Conservation (phyloP, 1,140 invertebrate species). For the Orius insidiosus region DNA sequence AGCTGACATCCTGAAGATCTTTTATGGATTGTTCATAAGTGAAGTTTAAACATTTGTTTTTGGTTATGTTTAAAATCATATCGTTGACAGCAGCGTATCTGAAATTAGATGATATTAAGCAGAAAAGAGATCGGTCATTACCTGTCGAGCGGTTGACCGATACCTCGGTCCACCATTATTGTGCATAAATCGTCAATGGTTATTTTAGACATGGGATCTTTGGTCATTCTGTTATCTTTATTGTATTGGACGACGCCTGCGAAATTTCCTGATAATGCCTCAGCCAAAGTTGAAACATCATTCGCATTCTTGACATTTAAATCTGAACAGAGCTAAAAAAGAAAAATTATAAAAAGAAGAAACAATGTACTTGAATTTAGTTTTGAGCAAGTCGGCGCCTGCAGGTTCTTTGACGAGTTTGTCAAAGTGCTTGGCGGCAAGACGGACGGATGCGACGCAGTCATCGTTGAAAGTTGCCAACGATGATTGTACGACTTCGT, state of each 20-base stretch:
- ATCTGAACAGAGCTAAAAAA: constrained; percentile 54
- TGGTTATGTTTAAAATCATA: constrained; percentile 44
- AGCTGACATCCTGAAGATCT: constrained; percentile 48
- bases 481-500: constrained; percentile 49
- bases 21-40: constrained; percentile 63
- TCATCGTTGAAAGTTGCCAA: constrained; percentile 38
- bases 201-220: constrained; percentile 7
- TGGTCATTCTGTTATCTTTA: constrained; percentile 58
- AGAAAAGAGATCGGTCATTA: too few species aligned
- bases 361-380: constrained; percentile 6
- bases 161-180: constrained; percentile 48
- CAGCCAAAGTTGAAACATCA: constrained; percentile 66
- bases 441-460: constrained; percentile 43
- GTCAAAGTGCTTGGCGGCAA: constrained; percentile 44
- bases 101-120: too few species aligned
- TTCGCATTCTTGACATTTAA: constrained; percentile 43
- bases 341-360: constrained; percentile 9
- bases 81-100: constrained; percentile 50
- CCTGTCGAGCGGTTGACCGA: constrained; percentile 42
- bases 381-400: neutral
- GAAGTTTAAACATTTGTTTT: constrained; percentile 68
- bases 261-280: constrained; percentile 64
- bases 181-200: constrained; percentile 22
- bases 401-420: neutral
- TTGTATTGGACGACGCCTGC: constrained; percentile 86